Percentiles rank a stretch among this genome's conserved stretches.
These are phyloP conservation scores for Cossypha niveicapilla DNA, from an alignment of 2,797 vertebrate species.

Conservation along the genomic window DNA sequence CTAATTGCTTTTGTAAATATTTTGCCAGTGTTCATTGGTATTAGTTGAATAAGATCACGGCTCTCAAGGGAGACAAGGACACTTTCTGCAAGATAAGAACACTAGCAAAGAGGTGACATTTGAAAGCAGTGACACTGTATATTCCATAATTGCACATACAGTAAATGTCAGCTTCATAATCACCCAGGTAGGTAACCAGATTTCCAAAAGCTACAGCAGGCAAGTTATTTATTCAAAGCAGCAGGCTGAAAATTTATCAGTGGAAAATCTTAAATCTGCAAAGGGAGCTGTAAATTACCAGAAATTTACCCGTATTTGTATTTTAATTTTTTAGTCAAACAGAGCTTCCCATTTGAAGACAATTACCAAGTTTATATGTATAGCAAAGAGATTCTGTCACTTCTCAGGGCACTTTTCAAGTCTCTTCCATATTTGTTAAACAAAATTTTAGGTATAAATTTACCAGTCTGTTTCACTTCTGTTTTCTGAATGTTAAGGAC, in stretches of 20 bases:
- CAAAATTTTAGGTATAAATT: neutral
- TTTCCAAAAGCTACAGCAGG: neutral
- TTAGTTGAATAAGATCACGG: neutral
- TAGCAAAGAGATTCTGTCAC: neutral
- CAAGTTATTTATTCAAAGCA: constrained; percentile 1
- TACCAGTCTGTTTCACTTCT: neutral
- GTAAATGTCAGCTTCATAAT: constrained; percentile 42
- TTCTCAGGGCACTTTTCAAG: neutral
- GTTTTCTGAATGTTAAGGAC: neutral
- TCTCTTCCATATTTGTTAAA: neutral
- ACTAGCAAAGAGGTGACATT: constrained; percentile 33
- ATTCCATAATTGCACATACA: constrained; percentile 15
- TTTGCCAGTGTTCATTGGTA: neutral
- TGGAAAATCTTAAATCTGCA: neutral
- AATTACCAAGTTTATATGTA: neutral
- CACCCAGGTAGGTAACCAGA: neutral
- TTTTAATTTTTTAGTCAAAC: neutral
- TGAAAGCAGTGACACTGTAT: constrained; percentile 15
- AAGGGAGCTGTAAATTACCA: constrained; percentile 5
- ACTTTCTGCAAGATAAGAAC: neutral
- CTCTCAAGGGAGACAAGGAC: constrained; percentile 9
- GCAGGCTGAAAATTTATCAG: neutral
- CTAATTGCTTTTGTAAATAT: constrained; percentile 47
- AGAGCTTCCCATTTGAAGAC: neutral
- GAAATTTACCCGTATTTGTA: constrained; percentile 1